These are phyloP conservation scores for Coleophora flavipennella DNA, from an alignment of 2,888 invertebrate species.

Conservation along the genomic window DNA sequence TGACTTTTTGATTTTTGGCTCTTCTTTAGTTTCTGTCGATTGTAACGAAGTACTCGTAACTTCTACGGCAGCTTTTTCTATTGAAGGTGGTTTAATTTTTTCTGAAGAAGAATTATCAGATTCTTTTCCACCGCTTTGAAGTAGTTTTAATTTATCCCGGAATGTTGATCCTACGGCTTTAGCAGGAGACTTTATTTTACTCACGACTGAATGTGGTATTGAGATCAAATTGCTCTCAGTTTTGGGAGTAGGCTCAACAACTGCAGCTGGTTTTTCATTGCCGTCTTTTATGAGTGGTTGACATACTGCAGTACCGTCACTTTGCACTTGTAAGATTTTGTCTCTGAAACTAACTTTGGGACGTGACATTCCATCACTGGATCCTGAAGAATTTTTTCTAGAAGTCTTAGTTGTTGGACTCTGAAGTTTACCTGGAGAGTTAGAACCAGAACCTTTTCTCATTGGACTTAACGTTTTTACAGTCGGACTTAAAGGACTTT, in stretches of 20 bases:
- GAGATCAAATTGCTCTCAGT: conserved; percentile 60
- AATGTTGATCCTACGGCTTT: conserved; percentile 62
- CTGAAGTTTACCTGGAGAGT: conserved; percentile 62
- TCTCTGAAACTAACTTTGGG: conserved; percentile 77
- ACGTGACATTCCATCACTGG: conserved; percentile 51
- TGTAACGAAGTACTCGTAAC: conserved; percentile 36
- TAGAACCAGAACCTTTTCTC: conserved; percentile 64
- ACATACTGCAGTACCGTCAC: conserved; percentile 60
- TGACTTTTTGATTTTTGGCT: conserved; percentile 71
- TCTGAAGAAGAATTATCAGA: conserved; percentile 31
- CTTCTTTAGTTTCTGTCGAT: conserved; percentile 40
- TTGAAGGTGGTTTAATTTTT: conserved; percentile 32
- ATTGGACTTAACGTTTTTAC: conserved; percentile 62
- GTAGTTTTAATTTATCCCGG: conserved; percentile 61
- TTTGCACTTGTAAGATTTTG: conserved; percentile 73
- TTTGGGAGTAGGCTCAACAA: conserved; percentile 61
- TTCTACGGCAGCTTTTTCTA: conserved; percentile 42
- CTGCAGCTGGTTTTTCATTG: conserved; percentile 55
- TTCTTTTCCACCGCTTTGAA: conserved; percentile 55
- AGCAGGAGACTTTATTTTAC: conserved; percentile 67
- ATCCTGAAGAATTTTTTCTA: conserved; percentile 63
- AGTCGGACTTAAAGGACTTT: conserved; percentile 66
- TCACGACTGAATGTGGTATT: conserved; percentile 66
- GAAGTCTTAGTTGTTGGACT: conserved; percentile 61
- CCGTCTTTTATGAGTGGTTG: conserved; percentile 58